Percentiles rank a stretch among this genome's conserved stretches.
Conservation (phyloP, 1,140 invertebrate genomes). For the Lepidurus packardi region DNA sequence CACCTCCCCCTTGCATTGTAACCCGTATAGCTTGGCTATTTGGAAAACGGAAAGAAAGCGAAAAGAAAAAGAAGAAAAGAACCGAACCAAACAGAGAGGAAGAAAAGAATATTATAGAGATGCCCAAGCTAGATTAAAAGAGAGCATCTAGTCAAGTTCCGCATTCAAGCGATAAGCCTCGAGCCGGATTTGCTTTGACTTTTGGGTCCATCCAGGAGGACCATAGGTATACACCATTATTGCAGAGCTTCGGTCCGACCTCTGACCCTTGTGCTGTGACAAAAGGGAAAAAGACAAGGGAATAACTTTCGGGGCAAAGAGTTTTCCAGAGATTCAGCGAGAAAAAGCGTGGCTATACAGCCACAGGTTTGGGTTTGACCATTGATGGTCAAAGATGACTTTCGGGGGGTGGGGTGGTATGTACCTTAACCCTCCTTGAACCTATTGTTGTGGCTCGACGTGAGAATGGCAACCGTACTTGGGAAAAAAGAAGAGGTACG, state of each 20-base stretch:
- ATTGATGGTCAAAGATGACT: neutral
- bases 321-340: neutral
- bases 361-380: neutral
- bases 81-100: neutral
- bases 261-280: neutral
- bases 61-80: neutral
- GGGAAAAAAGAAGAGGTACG: too few species aligned
- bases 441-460: too few species aligned
- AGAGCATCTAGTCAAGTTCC: conserved; percentile 1
- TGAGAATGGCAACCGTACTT: too few species aligned
- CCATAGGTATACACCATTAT: neutral
- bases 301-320: neutral
- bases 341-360: neutral
- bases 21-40: too few species aligned
- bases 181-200: neutral
- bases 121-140: conserved; percentile 10
- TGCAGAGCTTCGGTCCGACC: conserved; percentile 4
- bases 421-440: too few species aligned
- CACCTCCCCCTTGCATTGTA: neutral
- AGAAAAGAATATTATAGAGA: neutral
- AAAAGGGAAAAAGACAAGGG: neutral
- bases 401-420: neutral
- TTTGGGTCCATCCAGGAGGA: neutral
- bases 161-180: neutral
- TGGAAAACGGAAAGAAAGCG: neutral